Percentiles rank a stretch among this genome's conserved stretches.
phyloP scores from a whole-genome alignment of 1,140 invertebrate species.

The Drosophila sulfurigaster region DNA sequence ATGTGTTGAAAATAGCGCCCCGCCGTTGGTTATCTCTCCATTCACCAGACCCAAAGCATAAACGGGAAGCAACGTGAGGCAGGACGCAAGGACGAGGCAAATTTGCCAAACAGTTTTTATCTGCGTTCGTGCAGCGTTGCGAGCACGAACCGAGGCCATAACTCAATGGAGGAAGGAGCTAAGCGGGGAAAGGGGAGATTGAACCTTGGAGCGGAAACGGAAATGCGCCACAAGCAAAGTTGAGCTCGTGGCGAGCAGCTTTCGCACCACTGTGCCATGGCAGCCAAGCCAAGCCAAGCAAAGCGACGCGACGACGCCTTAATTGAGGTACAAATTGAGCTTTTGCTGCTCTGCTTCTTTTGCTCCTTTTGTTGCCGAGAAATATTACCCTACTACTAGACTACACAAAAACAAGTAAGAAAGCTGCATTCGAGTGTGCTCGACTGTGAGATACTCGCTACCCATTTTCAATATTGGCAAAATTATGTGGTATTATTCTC shows the following conservation, averaged over 20 bases:
- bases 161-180: constrained; percentile 47
- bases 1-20: constrained; percentile 78
- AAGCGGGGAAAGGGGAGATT: background rate
- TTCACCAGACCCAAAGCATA: constrained; percentile 40
- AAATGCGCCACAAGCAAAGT: constrained; percentile 72
- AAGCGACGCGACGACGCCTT: constrained; percentile 62
- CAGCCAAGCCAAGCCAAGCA: background rate
- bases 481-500: no score
- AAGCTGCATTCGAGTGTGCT: no score
- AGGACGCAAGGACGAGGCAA: background rate
- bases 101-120: constrained; percentile 74
- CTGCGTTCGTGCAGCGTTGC: constrained; percentile 75
- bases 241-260: constrained; percentile 30
- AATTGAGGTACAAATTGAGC: constrained; percentile 83
- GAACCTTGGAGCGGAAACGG: constrained; percentile 53
- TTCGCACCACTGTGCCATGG: constrained; percentile 75
- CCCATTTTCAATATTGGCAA: no score
- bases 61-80: background rate
- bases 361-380: constrained; percentile 26
- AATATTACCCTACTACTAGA: constrained; percentile 40
- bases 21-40: constrained; percentile 81
- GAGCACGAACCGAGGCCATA: constrained; percentile 74
- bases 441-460: no score
- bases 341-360: constrained; percentile 58
- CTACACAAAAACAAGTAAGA: constrained; percentile 13